These are phyloP conservation scores for Blera fallax DNA, from an alignment of 2,888 invertebrate genomes.

Conservation along the genomic window DNA sequence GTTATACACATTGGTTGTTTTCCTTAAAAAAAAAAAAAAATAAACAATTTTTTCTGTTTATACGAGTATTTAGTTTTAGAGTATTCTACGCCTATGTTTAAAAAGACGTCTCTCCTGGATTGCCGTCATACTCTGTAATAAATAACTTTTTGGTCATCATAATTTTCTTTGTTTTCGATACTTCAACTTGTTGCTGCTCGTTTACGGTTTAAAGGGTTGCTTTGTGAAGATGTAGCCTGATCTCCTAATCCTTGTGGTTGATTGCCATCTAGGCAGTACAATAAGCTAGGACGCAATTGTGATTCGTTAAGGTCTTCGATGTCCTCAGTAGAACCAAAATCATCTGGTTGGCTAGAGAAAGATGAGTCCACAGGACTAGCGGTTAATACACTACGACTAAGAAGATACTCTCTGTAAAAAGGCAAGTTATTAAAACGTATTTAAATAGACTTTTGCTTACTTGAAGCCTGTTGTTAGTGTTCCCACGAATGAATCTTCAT, in stretches of 20 bases:
- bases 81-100: constrained; percentile 59
- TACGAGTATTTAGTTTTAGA: background rate
- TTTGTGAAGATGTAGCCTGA: constrained; percentile 68
- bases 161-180: constrained; percentile 76
- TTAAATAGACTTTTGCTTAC: constrained; percentile 70
- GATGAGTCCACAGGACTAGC: constrained; percentile 90
- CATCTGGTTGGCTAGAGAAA: constrained; percentile 90
- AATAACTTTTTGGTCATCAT: constrained; percentile 78
- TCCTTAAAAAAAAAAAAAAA: no score
- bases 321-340: constrained; percentile 83
- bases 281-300: constrained; percentile 85
- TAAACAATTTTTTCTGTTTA: no score
- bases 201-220: constrained; percentile 77
- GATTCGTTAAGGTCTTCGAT: constrained; percentile 84
- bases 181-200: constrained; percentile 76
- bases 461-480: constrained; percentile 77
- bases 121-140: constrained; percentile 76
- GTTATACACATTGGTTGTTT: no score
- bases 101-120: constrained; percentile 80
- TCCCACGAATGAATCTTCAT: constrained; percentile 76
- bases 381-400: constrained; percentile 88
- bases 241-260: constrained; percentile 75
- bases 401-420: constrained; percentile 84
- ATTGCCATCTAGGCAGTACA: constrained; percentile 90
- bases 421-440: constrained; percentile 11